phyloP scores from a whole-genome alignment of 2,113 vertebrate genomes.

The Oceanites oceanicus region DNA sequence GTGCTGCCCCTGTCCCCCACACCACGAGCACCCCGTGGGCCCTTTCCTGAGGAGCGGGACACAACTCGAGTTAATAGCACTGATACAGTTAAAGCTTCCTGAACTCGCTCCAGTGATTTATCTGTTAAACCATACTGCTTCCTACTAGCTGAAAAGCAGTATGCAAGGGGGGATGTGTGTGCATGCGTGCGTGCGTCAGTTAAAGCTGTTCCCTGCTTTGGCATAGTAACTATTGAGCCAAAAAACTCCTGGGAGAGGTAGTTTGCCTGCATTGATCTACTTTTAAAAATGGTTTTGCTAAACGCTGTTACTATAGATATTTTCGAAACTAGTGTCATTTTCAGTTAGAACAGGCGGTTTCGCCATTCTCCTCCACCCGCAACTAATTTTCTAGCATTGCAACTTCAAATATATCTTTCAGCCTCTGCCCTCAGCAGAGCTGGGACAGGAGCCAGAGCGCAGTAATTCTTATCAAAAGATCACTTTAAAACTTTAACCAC shows the following conservation, averaged over 20 bases:
- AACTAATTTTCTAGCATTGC: not conserved
- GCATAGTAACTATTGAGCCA: not conserved
- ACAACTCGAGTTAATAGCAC: not conserved
- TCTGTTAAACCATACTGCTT: not conserved
- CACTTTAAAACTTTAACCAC: conserved; percentile 6
- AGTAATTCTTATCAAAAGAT: conserved; percentile 19
- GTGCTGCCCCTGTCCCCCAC: not conserved
- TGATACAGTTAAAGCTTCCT: not conserved
- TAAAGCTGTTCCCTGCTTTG: not conserved
- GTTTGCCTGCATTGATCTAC: not conserved
- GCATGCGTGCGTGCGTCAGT: not conserved
- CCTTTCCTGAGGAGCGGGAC: not conserved
- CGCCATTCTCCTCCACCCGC: not conserved
- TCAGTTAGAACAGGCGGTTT: not conserved
- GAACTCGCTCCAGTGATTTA: not conserved
- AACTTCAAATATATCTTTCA: not conserved
- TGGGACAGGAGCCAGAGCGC: conserved; percentile 26
- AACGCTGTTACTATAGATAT: not conserved
- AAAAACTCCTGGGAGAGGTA: not conserved
- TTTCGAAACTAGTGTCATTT: not conserved
- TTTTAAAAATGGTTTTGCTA: not conserved
- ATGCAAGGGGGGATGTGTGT: no score
- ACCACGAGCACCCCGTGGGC: fast-evolving
- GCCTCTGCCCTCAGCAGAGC: not conserved
- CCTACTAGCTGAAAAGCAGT: not conserved